Evolutionary conservation across 2,113 vertebrate species (phyloP), one percentile per base, ranked within the genome.

Genomic region (Leptodactylus fuscus): DNA sequence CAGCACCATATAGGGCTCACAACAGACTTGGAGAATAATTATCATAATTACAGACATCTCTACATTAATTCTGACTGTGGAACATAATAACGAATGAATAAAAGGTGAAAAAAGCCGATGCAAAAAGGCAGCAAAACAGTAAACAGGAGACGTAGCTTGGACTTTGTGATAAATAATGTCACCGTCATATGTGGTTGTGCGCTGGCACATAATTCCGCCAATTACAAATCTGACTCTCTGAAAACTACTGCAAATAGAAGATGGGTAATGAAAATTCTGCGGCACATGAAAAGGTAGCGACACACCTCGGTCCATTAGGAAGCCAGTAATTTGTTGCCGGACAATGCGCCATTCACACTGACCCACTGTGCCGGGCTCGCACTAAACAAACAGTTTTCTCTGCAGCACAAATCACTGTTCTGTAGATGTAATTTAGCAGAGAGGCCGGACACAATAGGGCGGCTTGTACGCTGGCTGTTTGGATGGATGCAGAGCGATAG

Each of bases 381-480:
- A 82, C 67, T 1, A 38, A 55, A 73, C 20, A 79, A 53, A 55
- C 65, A 16, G 81, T 73, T 82, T 67, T 53, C 48, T 71, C 65
- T 53, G 7, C 32, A 73, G 29, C 67, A 82, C 20, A 44, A 49
- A 53, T 34, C 65, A 36, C 67, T 20, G 49, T 38, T 51, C 29
- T 38, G 65, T 73, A 58, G 77, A 4, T 60, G 55, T 79, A n/a
- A 79, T 79, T 79, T 79, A 60, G 76, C 20, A 79, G 34, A 55
- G 49, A 38, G 29, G 32, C 12, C 0, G 29, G 15, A 62, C 77
- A 62, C 77, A 62, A 62, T 62, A 55, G 36, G n/a, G 34, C 11
- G 15, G 32, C 76, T 58, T 78, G 76, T 78, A 38, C 27, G 2
- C 51, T 13, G 49, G 34, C 34, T 27, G 53, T 18, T 5, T 48